Evolutionary conservation across 2,113 vertebrate genomes (phyloP), one percentile per base, ranked within the genome.

Genomic region (Camelus bactrianus): DNA sequence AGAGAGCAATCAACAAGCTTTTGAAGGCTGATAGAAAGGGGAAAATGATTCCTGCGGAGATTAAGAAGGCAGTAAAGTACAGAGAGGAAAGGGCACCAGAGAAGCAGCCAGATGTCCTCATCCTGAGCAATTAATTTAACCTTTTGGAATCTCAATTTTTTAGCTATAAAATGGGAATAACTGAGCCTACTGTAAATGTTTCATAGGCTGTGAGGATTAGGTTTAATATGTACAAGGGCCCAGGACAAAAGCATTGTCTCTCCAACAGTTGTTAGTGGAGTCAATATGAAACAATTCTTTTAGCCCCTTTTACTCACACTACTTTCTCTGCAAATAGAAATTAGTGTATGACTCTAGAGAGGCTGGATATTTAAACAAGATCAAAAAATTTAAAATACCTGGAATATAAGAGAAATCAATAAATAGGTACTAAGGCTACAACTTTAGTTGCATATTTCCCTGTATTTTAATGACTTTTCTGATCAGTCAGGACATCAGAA

Each of bases 1-100:
- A 96, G 93, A 96, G 86, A 93, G 93, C 96, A 97, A 98, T 98
- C 97, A 98, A 95, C 96, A 95, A 97, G 94, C 92, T 93, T 97
- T 97, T 97, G 89, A 98, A 97, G 96, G 72, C 86, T 94, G 86
- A 80, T 65, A 77, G 73, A 93, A 97, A 79, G 58, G 79, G 28
- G 54, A 94, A 89, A 95, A 86, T 83, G 95, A 92, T 94, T 97
- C 89, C 96, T 87, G 89, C 75, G 48, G 85, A 94, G 72, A 79
- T 80, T 81, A 84, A 82, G 52, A 38, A 96, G 67, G 65, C 46
- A 58, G 6, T 64, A 69, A 92, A 93, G 54, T 62, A 73, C 60
- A 30, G 14, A 79, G 54, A 93, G 48, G 54, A 97, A 97, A 91
- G 89, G 75, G 46, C 76, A 86, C 14, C 28, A 48, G 32, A 85